Base-by-base conservation (phyloP, 1,140 invertebrate genomes). In the Hormaphis cornu region DNA sequence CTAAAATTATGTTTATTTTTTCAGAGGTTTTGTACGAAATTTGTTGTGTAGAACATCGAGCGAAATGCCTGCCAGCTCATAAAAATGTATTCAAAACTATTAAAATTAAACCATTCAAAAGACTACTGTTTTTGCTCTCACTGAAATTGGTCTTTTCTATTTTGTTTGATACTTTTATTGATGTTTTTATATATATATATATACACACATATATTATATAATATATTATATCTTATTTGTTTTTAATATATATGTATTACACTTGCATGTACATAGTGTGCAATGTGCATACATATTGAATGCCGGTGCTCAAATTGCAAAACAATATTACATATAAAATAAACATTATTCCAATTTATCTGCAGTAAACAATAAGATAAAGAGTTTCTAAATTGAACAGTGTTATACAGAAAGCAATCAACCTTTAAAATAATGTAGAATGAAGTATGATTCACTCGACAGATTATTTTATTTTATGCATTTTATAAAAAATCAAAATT, bases 11-110 rank as follows among this genome's bases (percentile, higher is more conserved):
- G 18, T 46, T 46, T n/a, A 46, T 50, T 20, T 22, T 66, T 66
- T 7, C 20, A 66, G 61, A 66, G 61, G 61, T 22, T 66, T 66
- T 48, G 61, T 66, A 22, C 46, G 61, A 35, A 66, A 66, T 35
- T 66, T 66, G 8, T 28, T 66, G 10, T 66, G 61, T 48, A 66
- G 61, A 50, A 50, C 61, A 4, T 48, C 61, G 22, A 66, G 10
- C 22, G 61, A 66, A 66, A 30, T 66, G 28, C 28, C 61, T 50
- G 28, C 44, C n/a, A 48, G 44, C 12, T 66, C 61, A 66, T 66
- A 35, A 66, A 35, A 3, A 46, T 44, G 22, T 12, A 35, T 30
- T 48, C 24, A 14, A 1, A 40, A 58, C 35, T 24, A 6, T 58
- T 40, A 16, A 40, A 40, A 58, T 58, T 58, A 58, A 40, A 58